Evolutionary conservation across 2,888 invertebrate species (phyloP).

Genomic region (Himalopsyche tibetana): DNA sequence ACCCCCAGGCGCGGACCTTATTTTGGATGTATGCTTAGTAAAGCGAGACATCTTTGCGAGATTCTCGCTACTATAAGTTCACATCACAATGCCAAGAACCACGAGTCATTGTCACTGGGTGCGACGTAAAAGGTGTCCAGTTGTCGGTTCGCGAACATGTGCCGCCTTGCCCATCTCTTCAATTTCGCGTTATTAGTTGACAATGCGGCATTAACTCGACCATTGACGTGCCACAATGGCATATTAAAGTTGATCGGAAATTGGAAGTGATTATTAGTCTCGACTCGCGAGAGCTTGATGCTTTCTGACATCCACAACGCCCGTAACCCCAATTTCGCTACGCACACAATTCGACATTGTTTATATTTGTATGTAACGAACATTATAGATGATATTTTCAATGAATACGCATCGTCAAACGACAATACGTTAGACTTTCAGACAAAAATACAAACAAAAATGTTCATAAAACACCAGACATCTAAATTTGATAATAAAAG

Average conservation of each 20-base stretch:
- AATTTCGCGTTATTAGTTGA: conserved; percentile 1
- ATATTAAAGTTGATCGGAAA: background rate
- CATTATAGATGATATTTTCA: too few species aligned
- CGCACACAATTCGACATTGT: too few species aligned
- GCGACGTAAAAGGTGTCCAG: conserved; percentile 1
- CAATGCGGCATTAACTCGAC: background rate
- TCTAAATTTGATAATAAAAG: too few species aligned
- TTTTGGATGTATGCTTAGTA: too few species aligned
- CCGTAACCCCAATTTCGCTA: background rate
- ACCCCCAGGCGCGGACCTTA: too few species aligned
- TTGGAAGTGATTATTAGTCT: background rate
- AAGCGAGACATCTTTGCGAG: too few species aligned
- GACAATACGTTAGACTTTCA: too few species aligned
- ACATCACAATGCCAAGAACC: background rate
- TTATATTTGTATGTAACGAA: too few species aligned
- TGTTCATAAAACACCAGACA: too few species aligned
- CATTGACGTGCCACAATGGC: background rate
- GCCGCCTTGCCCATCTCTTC: background rate
- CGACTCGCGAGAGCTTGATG: conserved; percentile 5
- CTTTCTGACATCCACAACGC: background rate
- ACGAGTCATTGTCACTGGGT: background rate
- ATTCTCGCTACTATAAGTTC: too few species aligned
- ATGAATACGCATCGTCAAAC: too few species aligned
- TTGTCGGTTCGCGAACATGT: background rate
- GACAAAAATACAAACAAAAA: too few species aligned